Conservation (phyloP, 2,888 invertebrate species). For the Empis livida region DNA sequence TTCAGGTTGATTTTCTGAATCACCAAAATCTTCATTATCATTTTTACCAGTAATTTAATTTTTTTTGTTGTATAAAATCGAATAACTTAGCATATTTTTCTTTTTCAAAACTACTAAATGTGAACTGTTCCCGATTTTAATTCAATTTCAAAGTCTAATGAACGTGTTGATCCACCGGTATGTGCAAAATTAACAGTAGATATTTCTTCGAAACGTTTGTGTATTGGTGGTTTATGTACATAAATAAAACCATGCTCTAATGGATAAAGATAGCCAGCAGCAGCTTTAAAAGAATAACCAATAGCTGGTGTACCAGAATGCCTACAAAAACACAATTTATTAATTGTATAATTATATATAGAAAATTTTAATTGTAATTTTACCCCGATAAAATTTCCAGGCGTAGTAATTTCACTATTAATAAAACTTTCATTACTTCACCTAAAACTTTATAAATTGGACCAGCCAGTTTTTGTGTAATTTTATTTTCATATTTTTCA, state of each 20-base stretch:
- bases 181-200: slow-evolving; percentile 89
- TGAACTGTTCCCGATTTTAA: slow-evolving; percentile 76
- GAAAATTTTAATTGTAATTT: slow-evolving; percentile 11
- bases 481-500: slow-evolving; percentile 86
- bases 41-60: slow-evolving; percentile 83
- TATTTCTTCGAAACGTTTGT: slow-evolving; percentile 95
- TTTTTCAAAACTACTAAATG: slow-evolving; percentile 97
- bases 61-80: slow-evolving; percentile 88
- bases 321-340: slow-evolving; percentile 34
- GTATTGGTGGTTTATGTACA: slow-evolving; percentile 96
- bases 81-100: slow-evolving; percentile 94
- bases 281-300: slow-evolving; percentile 93
- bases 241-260: slow-evolving; percentile 96
- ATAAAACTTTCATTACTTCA: slow-evolving; percentile 91
- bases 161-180: slow-evolving; percentile 77
- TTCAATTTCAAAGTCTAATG: slow-evolving; percentile 87
- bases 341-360: neutral
- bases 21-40: slow-evolving; percentile 81
- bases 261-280: slow-evolving; percentile 94
- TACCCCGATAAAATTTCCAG: slow-evolving; percentile 83
- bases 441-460: slow-evolving; percentile 92
- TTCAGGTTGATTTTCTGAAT: slow-evolving; percentile 84
- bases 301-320: slow-evolving; percentile 81
- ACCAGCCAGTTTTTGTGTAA: slow-evolving; percentile 80
- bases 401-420: slow-evolving; percentile 87